Evolutionary conservation across 2,888 invertebrate species (phyloP).

Genomic region (Epinotia brunnichana): DNA sequence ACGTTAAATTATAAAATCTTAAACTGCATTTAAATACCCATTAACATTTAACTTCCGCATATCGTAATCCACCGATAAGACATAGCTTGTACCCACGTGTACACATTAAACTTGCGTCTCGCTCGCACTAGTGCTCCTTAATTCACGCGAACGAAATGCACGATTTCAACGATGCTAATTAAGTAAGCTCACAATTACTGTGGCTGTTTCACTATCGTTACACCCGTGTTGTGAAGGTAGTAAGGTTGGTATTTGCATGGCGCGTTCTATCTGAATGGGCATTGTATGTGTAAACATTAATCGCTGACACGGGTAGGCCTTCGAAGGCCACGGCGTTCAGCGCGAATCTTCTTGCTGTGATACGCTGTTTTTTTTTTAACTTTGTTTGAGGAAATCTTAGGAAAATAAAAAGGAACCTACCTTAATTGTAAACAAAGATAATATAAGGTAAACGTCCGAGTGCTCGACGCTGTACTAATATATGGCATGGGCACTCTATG

Average conservation of each 20-base stretch:
- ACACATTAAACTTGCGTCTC: constrained; percentile 55
- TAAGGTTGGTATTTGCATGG: constrained; percentile 58
- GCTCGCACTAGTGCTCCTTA: constrained; percentile 54
- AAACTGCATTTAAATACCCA: constrained; percentile 19
- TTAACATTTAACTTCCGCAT: constrained; percentile 37
- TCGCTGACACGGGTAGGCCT: constrained; percentile 76
- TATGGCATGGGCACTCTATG: too few relatives aligned
- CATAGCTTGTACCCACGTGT: constrained; percentile 52
- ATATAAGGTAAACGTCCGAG: too few relatives aligned
- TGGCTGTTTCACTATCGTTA: constrained; percentile 52
- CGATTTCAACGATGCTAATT: constrained; percentile 72
- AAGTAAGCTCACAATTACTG: constrained; percentile 66
- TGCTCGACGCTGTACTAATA: too few relatives aligned
- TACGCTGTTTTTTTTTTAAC: constrained; percentile 47
- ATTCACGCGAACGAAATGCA: constrained; percentile 66
- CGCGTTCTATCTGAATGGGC: constrained; percentile 64
- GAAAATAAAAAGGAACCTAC: neutral
- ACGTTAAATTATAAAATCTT: constrained; percentile 9
- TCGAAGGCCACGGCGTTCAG: constrained; percentile 69
- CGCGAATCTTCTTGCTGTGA: constrained; percentile 58
- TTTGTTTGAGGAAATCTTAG: constrained; percentile 8
- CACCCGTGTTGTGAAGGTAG: constrained; percentile 57
- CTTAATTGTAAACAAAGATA: neutral
- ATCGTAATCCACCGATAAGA: constrained; percentile 34
- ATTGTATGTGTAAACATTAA: constrained; percentile 78